Conservation (phyloP, 2,113 vertebrate genomes). For the Menidia beryllina region DNA sequence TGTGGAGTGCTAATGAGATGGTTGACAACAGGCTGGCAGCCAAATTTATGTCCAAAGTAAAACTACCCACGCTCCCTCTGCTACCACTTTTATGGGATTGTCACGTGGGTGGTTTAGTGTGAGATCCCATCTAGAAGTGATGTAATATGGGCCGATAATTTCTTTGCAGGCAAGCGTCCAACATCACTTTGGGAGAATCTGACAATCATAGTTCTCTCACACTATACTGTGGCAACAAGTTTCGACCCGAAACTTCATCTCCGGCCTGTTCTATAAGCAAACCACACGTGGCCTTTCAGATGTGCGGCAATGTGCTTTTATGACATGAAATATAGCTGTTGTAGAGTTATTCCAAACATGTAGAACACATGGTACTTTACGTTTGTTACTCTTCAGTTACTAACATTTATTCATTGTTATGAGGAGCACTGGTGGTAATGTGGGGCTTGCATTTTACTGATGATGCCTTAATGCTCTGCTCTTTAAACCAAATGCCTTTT, state of each 20-base stretch:
- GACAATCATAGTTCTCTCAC: slow-evolving; percentile 25
- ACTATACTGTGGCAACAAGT: slow-evolving; percentile 1
- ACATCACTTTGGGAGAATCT: slow-evolving; percentile 28
- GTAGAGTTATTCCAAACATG: not conserved
- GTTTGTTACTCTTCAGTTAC: not conserved
- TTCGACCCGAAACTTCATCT: slow-evolving; percentile 25
- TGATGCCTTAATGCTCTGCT: too few relatives aligned
- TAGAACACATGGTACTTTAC: not conserved
- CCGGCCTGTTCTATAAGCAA: slow-evolving; percentile 2
- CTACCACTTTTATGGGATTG: slow-evolving; percentile 76
- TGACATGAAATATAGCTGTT: not conserved
- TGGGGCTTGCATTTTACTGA: not conserved
- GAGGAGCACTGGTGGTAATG: not conserved
- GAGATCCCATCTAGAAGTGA: slow-evolving; percentile 67
- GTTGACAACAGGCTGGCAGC: slow-evolving; percentile 57
- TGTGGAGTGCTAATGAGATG: slow-evolving; percentile 50
- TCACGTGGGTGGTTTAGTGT: slow-evolving; percentile 68
- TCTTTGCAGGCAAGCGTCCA: slow-evolving; percentile 52
- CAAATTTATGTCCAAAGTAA: slow-evolving; percentile 69
- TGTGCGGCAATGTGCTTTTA: slow-evolving; percentile 1
- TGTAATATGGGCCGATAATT: slow-evolving; percentile 65
- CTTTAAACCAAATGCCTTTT: too few relatives aligned
- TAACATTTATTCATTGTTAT: not conserved
- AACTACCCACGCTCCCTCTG: slow-evolving; percentile 78
- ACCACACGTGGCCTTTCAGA: not conserved